phyloP scores from a whole-genome alignment of 2,113 vertebrate genomes.

The Cynocephalus volans region DNA sequence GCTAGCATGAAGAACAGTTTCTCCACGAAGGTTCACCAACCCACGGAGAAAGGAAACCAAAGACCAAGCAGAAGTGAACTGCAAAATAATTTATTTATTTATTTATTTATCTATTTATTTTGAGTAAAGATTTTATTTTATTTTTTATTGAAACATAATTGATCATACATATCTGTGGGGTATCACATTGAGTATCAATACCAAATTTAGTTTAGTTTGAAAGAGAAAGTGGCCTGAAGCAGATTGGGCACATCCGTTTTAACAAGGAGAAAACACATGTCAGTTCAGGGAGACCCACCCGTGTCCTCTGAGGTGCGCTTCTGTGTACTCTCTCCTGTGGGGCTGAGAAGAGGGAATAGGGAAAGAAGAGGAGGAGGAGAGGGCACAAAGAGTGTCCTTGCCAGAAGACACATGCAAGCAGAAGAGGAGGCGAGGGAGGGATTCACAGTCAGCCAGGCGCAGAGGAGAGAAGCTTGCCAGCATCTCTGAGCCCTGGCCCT shows the following conservation, averaged over 20 bases:
- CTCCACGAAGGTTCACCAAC: not conserved
- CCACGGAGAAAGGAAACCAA: not conserved
- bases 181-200: no score
- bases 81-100: not conserved
- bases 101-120: no score
- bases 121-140: no score
- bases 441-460: not conserved
- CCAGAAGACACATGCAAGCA: no score
- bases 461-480: accelerated
- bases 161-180: no score
- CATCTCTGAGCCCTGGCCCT: accelerated
- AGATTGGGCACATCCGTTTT: not conserved
- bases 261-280: not conserved
- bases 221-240: not conserved
- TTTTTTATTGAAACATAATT: no score
- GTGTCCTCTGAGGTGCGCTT: accelerated
- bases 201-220: not conserved
- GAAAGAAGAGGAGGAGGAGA: no score
- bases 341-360: no score
- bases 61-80: not conserved
- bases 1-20: not conserved
- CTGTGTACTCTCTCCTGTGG: no score
- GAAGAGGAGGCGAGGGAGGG: no score
- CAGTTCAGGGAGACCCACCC: not conserved
- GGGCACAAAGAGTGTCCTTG: accelerated